Base-by-base conservation (phyloP, 2,797 vertebrate species). In the Cyclura pinguis region DNA sequence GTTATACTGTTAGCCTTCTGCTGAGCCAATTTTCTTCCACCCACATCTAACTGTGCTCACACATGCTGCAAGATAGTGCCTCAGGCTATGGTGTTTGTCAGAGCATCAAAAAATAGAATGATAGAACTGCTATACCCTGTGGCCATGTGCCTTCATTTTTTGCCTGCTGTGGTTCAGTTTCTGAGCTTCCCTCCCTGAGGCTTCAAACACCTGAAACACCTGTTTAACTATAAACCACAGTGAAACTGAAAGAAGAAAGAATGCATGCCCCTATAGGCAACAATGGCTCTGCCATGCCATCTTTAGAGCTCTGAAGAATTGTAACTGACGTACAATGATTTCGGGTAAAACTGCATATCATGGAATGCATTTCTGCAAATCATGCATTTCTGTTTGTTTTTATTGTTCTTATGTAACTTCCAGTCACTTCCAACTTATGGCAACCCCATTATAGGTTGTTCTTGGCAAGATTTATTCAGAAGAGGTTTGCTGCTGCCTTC, bases 131-230 rank as follows among this genome's bases (percentile, higher is more conserved):
- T 77, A 13, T 52, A 77, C 81, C 57, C 57, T 84, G 20, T 18
- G 32, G 80, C 67, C n/a, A 38, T 13, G 7, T 67, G 42, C 18
- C 7, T 6, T 82, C 18, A 22, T 38, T 74, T 57, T 16, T 20
- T 12, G 20, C 16, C 38, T 62, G 12, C 29, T 85, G 47, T 89
- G 82, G 73, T 89, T 50, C 84, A 42, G 16, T 57, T 59, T 74
- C 67, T 82, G 55, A 24, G n/a, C 8, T 82, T 24, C 13, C 9
- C 42, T 76, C 59, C 57, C 13, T 64, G 18, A 32, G 64, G 24
- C 67, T 62, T 82, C 69, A 74, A 90, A 82, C 69, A 64, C 38
- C 27, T 47, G 52, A 80, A 86, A 80, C 80, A 29, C 35, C n/a
- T 55, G 67, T 74, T 62, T 62, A 82, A 52, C 14, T 16, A 52